Evolutionary conservation across 2,113 vertebrate species (phyloP), one percentile per base, ranked within the genome.

Genomic region (Probosciger aterrimus): DNA sequence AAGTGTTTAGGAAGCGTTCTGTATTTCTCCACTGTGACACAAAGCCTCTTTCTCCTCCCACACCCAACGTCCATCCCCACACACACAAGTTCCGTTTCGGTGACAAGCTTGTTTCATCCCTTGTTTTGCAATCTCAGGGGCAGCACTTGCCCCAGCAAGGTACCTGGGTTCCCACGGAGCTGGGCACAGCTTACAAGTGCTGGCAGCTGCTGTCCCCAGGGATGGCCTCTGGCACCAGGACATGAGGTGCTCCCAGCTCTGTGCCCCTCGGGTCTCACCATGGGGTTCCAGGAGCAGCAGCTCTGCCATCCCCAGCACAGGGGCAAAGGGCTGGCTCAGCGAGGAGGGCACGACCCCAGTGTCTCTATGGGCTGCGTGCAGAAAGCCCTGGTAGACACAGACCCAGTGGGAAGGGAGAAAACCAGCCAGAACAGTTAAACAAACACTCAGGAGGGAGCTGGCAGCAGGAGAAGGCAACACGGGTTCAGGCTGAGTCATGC

Each of bases 401-500:
- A 84, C 76, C 6, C 88, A 79, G 77, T 8, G 44, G 86, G 93
- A 91, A 86, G 59, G 67, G 67, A 39, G 76, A 60, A 83, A 88
- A 59, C 0, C 60, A 93, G 88, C 77, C 92, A 82, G 86, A 96
- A 94, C 88, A 92, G 69, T 95, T 92, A 79, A 95, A 96, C 64
- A 95, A 95, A 93, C 90, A 84, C 86, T 68, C 78, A 92, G 95
- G 83, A 75, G 93, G 92, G 91, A 93, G 88, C 86, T 95, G 90
- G 92, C 95, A 96, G 69, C 20, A 69, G 90, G 65, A 74, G 50
- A 63, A 80, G 79, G 65, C 88, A 82, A 71, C 83, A 83, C 0
- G 52, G 73, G 39, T 88, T 75, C 60, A 81, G 95, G 73, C 93
- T 73, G 78, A 79, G 80, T 96, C 96, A 93, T 93, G 93, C 71